Conservation (phyloP, 1,140 invertebrate genomes). For the Orchestia grillus region DNA sequence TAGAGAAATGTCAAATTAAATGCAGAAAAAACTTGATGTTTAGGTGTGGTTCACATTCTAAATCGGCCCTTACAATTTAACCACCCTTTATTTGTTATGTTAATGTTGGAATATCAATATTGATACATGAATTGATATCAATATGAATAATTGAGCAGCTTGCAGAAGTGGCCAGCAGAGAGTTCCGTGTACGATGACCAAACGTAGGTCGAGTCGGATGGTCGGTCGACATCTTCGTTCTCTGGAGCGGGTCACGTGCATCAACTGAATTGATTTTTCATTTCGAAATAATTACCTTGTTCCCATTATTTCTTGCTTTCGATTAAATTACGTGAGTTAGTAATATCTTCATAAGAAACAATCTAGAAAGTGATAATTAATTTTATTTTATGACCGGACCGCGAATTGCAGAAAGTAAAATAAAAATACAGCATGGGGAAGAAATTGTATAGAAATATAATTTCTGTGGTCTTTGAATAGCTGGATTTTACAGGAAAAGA, state of each 20-base stretch:
- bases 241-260: neutral
- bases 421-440: neutral
- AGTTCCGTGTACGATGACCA: neutral
- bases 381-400: neutral
- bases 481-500: neutral
- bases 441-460: neutral
- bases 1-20: too few species aligned
- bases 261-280: neutral
- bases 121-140: too few species aligned
- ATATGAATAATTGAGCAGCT: too few species aligned
- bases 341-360: neutral
- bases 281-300: neutral
- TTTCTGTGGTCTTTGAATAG: neutral
- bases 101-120: too few species aligned
- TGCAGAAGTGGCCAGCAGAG: too few species aligned
- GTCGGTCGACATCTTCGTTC: neutral
- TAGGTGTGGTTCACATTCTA: too few species aligned
- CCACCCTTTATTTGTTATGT: too few species aligned
- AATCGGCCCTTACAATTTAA: too few species aligned
- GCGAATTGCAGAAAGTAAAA: neutral
- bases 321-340: neutral
- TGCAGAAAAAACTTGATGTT: too few species aligned
- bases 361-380: neutral
- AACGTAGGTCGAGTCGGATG: neutral
- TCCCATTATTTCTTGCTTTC: neutral